Evolutionary conservation across 2,113 vertebrate genomes (phyloP).

Genomic region (Mohoua ochrocephala): DNA sequence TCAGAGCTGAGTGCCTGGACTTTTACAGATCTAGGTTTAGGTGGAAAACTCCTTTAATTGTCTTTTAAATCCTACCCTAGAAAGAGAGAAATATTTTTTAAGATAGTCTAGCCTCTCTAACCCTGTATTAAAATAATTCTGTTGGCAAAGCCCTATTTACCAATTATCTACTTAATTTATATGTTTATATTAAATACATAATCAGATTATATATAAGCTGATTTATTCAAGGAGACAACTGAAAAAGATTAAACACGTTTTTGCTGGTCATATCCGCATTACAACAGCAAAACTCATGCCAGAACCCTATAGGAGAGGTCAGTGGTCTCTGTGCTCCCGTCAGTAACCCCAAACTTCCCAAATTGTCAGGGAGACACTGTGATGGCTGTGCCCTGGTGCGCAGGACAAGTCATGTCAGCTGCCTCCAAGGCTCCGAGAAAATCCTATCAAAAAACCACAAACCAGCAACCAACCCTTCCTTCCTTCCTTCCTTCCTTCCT

Average conservation of each 20-base stretch:
- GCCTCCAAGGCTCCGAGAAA: neutral
- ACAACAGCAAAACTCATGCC: neutral
- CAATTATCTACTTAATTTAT: conserved; percentile 1
- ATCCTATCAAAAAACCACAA: neutral
- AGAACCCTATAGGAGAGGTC: neutral
- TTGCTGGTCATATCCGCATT: neutral
- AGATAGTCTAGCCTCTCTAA: neutral
- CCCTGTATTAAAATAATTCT: neutral
- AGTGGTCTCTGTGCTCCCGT: neutral
- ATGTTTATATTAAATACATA: neutral
- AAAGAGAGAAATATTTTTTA: neutral
- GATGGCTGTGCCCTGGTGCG: fast-evolving
- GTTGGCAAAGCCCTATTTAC: neutral
- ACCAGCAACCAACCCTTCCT: fast-evolving
- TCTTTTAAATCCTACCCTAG: neutral
- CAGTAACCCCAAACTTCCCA: neutral
- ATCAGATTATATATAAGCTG: neutral
- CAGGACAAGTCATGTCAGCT: neutral
- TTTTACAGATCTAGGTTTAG: neutral
- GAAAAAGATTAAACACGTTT: neutral
- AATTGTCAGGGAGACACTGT: fast-evolving
- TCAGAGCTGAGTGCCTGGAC: neutral
- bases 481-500: too few species aligned
- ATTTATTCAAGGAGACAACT: neutral
- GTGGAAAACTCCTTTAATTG: neutral